These are phyloP conservation scores for Crocuta crocuta DNA, from an alignment of 2,113 vertebrate species.

Conservation along the genomic window DNA sequence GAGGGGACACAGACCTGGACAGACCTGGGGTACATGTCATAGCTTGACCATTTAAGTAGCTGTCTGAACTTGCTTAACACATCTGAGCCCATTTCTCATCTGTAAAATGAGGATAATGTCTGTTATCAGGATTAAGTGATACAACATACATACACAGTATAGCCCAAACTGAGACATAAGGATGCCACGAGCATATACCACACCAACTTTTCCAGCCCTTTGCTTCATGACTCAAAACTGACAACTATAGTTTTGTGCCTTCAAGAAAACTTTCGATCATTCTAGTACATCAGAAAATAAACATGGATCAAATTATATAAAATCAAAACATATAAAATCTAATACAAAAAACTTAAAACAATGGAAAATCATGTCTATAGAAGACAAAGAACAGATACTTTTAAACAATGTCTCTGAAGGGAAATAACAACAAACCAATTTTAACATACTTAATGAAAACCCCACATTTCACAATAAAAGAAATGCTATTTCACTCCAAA, in stretches of 20 bases:
- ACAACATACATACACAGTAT: background rate
- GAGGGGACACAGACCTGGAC: background rate
- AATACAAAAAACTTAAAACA: constrained; percentile 42
- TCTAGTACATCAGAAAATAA: constrained; percentile 47
- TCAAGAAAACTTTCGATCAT: constrained; percentile 35
- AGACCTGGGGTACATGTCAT: background rate
- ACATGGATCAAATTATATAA: constrained; percentile 1
- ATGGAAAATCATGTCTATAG: background rate
- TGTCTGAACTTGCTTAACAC: background rate
- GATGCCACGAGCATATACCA: background rate
- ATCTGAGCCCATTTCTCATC: background rate
- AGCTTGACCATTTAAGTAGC: background rate
- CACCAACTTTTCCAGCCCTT: background rate
- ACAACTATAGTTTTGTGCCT: background rate
- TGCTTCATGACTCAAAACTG: constrained; percentile 37
- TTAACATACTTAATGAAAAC: constrained; percentile 36
- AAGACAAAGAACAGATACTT: background rate
- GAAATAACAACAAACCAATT: constrained; percentile 19
- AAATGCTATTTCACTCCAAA: constrained; percentile 34
- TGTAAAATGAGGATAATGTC: background rate
- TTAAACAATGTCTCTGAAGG: background rate
- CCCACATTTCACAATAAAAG: constrained; percentile 17
- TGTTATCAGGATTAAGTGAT: background rate
- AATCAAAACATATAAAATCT: background rate
- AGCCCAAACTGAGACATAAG: background rate